Evolutionary conservation across 2,888 invertebrate genomes (phyloP).

Genomic region (Deroplatys truncata): DNA sequence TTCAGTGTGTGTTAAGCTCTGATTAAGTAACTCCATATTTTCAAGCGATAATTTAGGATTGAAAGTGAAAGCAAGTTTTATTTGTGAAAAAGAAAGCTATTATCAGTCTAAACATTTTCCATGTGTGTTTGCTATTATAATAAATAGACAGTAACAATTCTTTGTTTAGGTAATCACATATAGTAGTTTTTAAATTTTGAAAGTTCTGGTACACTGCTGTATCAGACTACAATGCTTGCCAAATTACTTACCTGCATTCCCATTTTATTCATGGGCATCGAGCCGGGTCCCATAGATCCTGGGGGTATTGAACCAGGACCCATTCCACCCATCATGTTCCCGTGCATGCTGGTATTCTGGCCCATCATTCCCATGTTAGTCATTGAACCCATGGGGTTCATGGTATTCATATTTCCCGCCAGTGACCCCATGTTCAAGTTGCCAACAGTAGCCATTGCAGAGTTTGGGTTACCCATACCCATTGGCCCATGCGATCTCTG

Average conservation of each 20-base stretch:
- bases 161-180: no score
- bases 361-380: conserved; percentile 56
- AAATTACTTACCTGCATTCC: conserved; percentile 42
- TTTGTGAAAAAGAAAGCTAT: no score
- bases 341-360: conserved; percentile 35
- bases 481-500: conserved; percentile 56
- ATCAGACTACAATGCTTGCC: no score
- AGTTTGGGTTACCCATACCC: conserved; percentile 45
- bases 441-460: conserved; percentile 52
- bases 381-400: conserved; percentile 65
- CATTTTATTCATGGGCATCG: conserved; percentile 33
- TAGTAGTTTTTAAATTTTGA: no score
- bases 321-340: conserved; percentile 36
- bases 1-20: no score
- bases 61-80: no score
- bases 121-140: no score
- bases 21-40: no score
- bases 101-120: no score
- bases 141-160: no score
- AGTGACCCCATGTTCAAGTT: conserved; percentile 41
- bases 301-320: conserved; percentile 28
- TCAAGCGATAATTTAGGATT: no score
- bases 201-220: no score
- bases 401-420: conserved; percentile 51
- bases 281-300: conserved; percentile 34